A percentile compares a stretch with the other conserved stretches of the same genome.
Evolutionary conservation across 1,140 invertebrate genomes (phyloP).

Genomic region (Adelges cooleyi): DNA sequence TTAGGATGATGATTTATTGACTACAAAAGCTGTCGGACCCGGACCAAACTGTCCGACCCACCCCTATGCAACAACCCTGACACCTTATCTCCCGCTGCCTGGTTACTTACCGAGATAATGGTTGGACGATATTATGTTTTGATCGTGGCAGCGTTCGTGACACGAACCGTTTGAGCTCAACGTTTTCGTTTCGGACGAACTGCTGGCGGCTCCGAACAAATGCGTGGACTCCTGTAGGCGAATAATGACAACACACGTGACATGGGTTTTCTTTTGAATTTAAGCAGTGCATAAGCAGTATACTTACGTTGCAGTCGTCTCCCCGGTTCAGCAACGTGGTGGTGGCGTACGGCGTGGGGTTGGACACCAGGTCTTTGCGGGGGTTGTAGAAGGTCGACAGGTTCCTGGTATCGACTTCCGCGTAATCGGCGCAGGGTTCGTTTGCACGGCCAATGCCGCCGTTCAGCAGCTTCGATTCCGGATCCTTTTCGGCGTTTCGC

Average conservation of each 20-base stretch:
- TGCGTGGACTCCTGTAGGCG: slow-evolving; percentile 27
- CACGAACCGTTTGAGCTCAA: slow-evolving; percentile 30
- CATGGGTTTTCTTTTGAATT: neutral
- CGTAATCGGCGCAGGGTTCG: slow-evolving; percentile 52
- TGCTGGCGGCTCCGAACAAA: slow-evolving; percentile 30
- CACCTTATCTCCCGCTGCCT: no score
- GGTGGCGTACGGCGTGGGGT: slow-evolving; percentile 71
- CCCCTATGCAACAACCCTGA: neutral
- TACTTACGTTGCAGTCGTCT: slow-evolving; percentile 39
- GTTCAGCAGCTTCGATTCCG: slow-evolving; percentile 50
- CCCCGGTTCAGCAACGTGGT: slow-evolving; percentile 50
- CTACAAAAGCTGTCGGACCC: no score
- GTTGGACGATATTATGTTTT: neutral
- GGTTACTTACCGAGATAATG: slow-evolving; percentile 5
- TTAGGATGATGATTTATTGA: no score
- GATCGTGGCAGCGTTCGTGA: slow-evolving; percentile 7
- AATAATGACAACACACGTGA: neutral
- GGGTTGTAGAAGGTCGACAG: slow-evolving; percentile 69
- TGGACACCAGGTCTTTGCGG: slow-evolving; percentile 42
- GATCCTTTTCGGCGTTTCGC: slow-evolving; percentile 50
- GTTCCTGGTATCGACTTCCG: slow-evolving; percentile 60
- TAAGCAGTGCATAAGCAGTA: neutral
- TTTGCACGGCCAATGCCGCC: slow-evolving; percentile 37
- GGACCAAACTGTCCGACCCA: neutral
- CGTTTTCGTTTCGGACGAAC: slow-evolving; percentile 31